Evolutionary conservation across 1,140 invertebrate species (phyloP).

Genomic region (Myzus persicae): DNA sequence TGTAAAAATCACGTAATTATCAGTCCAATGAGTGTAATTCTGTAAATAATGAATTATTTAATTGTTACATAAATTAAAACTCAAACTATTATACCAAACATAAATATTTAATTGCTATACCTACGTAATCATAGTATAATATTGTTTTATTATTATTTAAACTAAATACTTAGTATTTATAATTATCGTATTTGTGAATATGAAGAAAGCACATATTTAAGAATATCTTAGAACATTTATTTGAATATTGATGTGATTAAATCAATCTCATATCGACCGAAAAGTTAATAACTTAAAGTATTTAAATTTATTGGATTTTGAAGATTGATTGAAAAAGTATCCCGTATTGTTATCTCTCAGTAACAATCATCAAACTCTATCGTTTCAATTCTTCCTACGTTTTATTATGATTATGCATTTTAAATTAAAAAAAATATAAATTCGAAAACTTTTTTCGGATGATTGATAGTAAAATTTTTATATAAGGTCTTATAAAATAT

Average conservation of each 20-base stretch:
- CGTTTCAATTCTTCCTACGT: no score
- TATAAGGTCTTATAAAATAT: no score
- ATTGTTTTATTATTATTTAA: not conserved
- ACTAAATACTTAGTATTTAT: not conserved
- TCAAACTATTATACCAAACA: not conserved
- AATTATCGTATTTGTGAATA: not conserved
- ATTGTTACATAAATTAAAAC: no score
- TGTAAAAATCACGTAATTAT: not conserved
- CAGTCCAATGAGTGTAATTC: not conserved
- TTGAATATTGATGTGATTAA: not conserved
- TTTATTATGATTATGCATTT: no score
- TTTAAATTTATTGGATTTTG: no score
- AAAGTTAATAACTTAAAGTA: not conserved
- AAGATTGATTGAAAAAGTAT: no score
- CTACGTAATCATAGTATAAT: not conserved
- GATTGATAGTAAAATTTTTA: no score
- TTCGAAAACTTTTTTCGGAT: no score
- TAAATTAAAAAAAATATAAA: no score
- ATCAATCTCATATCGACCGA: not conserved
- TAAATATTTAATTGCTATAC: not conserved
- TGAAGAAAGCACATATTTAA: not conserved
- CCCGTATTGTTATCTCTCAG: no score
- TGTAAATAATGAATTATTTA: not conserved
- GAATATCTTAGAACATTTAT: not conserved
- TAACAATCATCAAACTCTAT: no score